Base-by-base conservation (phyloP, 2,888 invertebrate genomes). In the Drosophila subquinaria region DNA sequence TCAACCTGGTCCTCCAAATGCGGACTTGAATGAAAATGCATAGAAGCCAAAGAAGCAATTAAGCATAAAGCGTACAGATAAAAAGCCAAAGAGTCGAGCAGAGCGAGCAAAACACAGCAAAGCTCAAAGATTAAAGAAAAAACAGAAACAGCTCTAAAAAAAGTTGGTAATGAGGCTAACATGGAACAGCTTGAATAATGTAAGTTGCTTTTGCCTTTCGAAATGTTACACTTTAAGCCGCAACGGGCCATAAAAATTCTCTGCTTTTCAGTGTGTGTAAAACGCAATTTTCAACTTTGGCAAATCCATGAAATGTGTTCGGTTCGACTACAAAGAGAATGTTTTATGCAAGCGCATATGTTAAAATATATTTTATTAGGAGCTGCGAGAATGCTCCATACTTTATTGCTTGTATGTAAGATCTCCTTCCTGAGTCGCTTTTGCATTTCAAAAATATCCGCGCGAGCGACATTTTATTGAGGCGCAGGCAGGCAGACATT, bases 311-410 rank as follows among this genome's bases (percentile, higher is more conserved):
- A 82, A 82, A 82, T 81, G 76, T 82, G 81, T 75, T 63, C 73
- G 69, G 38, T 57, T 53, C 63, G 83, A 76, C 76, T 73, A 81
- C 76, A 83, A 82, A 81, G 73, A 62, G 81, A 76, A 78, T 82
- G 81, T 81, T 79, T 81, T 72, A 76, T 82, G 81, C 79, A 68
- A 66, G 76, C 69, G 74, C 74, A 77, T 70, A 68, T 72, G 74
- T 74, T 74, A 77, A 79, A 82, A 83, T 79, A 74, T 81, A 76
- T 81, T 82, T 83, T 81, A 81, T 83, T 83, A 81, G 76, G 71
- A 72, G 63, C 64, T 47, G 60, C 59, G 40, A 48, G 59, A 50
- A 52, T 57, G 64, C 55, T 45, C 9, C 30, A 15, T 27, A 17
- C 27, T 30, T 17, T 57, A 40, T 3, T 30, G 35, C 69, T 50